Percentiles rank a stretch among this genome's conserved stretches.
These are phyloP conservation scores for Eumeta japonica DNA, from an alignment of 1,140 invertebrate genomes.

Conservation along the genomic window DNA sequence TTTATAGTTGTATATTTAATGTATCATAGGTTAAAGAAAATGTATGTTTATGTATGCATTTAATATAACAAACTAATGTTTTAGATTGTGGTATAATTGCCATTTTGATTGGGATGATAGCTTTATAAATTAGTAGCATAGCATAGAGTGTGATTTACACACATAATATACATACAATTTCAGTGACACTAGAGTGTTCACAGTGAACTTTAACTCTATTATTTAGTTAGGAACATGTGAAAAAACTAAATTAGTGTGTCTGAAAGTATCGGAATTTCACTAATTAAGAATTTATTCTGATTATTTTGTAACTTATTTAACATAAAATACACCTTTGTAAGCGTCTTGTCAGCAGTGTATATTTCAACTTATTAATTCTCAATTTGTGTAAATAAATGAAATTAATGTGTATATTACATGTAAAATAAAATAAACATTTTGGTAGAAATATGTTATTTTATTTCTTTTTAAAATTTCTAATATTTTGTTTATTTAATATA, in stretches of 20 bases:
- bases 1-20: constrained; percentile 16
- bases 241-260: constrained; percentile 25
- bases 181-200: not conserved
- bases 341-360: no score
- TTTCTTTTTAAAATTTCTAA: constrained; percentile 1
- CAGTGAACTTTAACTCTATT: no score
- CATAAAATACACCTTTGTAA: no score
- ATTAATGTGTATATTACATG: constrained; percentile 29
- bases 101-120: constrained; percentile 54
- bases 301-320: no score
- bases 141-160: constrained; percentile 26
- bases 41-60: constrained; percentile 41
- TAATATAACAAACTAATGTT: constrained; percentile 18
- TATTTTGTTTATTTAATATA: not conserved
- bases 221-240: no score
- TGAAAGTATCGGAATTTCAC: no score
- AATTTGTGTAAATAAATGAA: constrained; percentile 30
- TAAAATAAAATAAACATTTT: constrained; percentile 51
- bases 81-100: constrained; percentile 29
- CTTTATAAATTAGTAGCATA: constrained; percentile 55
- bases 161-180: constrained; percentile 17
- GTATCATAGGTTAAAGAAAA: no score
- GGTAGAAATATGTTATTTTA: constrained; percentile 27
- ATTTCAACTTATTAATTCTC: constrained; percentile 26
- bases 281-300: no score